A percentile compares a stretch with the other conserved stretches of the same genome.
Evolutionary conservation across 2,888 invertebrate genomes (phyloP).

Genomic region (Agrochola circellaris): DNA sequence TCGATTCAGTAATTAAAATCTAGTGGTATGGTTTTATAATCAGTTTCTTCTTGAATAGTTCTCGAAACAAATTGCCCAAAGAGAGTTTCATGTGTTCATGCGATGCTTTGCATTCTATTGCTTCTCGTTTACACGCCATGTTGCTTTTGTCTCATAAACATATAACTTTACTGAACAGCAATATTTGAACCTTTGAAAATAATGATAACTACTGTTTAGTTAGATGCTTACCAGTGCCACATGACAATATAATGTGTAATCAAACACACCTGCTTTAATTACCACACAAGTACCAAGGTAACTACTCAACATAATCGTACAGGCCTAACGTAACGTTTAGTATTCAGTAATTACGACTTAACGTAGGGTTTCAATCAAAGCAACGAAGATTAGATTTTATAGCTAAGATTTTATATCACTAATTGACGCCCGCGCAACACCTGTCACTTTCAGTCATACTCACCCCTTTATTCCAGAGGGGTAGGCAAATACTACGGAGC

Average conservation of each 20-base stretch:
- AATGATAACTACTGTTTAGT: neutral
- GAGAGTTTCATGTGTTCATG: neutral
- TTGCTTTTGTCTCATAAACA: neutral
- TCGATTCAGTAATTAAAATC: neutral
- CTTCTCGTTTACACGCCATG: neutral
- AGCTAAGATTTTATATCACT: constrained; percentile 38
- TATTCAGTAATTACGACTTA: constrained; percentile 39
- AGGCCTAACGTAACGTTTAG: neutral
- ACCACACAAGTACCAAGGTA: neutral
- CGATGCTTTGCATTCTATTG: neutral
- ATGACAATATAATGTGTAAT: constrained; percentile 1
- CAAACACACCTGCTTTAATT: constrained; percentile 9
- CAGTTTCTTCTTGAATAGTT: neutral
- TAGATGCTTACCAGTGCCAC: neutral
- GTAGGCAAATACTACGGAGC: neutral
- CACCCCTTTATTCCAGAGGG: neutral
- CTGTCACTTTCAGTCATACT: neutral
- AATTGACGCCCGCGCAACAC: constrained; percentile 33
- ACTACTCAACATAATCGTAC: neutral
- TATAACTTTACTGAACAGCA: neutral
- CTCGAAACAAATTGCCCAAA: neutral
- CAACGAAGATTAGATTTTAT: constrained; percentile 38
- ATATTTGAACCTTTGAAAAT: neutral
- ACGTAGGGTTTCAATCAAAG: constrained; percentile 47
- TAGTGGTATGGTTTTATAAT: neutral